Conservation (phyloP, 64 coral and sea anemone genomes). For the Actinia tenebrosa region DNA sequence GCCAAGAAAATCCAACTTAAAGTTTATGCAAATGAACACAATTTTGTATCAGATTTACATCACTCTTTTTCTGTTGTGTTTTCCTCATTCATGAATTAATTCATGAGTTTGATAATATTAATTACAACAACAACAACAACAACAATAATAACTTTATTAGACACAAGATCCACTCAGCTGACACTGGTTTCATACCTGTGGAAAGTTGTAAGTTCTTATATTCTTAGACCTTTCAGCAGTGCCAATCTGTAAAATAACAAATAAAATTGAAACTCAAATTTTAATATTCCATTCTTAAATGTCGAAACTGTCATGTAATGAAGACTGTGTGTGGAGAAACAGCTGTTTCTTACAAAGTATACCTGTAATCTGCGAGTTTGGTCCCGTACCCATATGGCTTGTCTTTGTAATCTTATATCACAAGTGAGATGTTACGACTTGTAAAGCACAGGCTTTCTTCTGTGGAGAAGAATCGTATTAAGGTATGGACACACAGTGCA, state of each 20-base stretch:
- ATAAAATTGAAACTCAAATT: not conserved
- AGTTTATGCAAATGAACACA: too few species aligned
- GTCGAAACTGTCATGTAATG: not conserved
- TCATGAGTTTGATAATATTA: too few species aligned
- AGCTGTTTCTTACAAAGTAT: not conserved
- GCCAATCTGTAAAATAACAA: slow-evolving; percentile 53
- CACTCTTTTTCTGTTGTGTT: too few species aligned
- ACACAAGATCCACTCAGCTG: too few species aligned
- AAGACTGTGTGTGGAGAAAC: not conserved
- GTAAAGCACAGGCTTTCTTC: slow-evolving; percentile 80
- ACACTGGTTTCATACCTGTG: slow-evolving; percentile 33
- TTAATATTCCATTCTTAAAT: not conserved
- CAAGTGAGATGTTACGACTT: slow-evolving; percentile 69
- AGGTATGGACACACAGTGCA: too few species aligned
- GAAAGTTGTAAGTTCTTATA: slow-evolving; percentile 80
- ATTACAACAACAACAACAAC: too few species aligned
- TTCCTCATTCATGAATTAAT: too few species aligned
- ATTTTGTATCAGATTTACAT: too few species aligned
- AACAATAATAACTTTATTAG: too few species aligned
- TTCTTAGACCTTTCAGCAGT: slow-evolving; percentile 63
- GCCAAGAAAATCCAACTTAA: too few species aligned
- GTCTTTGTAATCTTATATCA: slow-evolving; percentile 48
- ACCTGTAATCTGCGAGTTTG: slow-evolving; percentile 77
- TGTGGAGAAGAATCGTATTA: not conserved
- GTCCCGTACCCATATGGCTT: slow-evolving; percentile 41